phyloP scores from a whole-genome alignment of 2,797 vertebrate genomes.

The Cyclopterus lumpus region DNA sequence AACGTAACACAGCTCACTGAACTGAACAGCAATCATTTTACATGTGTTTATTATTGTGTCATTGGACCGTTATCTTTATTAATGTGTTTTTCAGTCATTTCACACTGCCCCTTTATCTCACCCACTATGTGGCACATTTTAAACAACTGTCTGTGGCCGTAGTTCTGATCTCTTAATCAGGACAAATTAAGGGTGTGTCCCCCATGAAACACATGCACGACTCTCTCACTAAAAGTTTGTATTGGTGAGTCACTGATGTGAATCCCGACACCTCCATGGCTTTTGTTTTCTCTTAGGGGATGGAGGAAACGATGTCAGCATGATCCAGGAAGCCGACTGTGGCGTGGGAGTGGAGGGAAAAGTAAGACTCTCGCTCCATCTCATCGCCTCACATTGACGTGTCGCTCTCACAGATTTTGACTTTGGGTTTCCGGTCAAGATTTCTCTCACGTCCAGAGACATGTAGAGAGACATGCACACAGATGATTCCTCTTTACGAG shows the following conservation, averaged over 20 bases:
- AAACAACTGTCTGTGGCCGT: background rate
- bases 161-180: background rate
- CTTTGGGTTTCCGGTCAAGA: constrained; percentile 77
- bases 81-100: background rate
- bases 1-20: background rate
- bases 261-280: constrained; percentile 73
- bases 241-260: constrained; percentile 57
- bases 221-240: background rate
- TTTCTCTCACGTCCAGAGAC: constrained; percentile 59
- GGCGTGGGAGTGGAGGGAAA: constrained; percentile 99
- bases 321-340: constrained; percentile 99
- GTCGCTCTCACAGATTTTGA: constrained; percentile 51
- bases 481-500: constrained; percentile 70
- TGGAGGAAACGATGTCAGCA: constrained; percentile 98
- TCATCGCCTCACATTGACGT: constrained; percentile 47
- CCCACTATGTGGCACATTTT: constrained; percentile 4
- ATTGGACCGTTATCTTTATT: background rate
- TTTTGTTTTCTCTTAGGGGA: constrained; percentile 89
- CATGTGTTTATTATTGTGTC: background rate
- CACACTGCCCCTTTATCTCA: background rate
- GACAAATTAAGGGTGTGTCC: constrained; percentile 43
- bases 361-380: constrained; percentile 86
- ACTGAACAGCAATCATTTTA: background rate
- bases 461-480: constrained; percentile 43
- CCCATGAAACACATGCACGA: constrained; percentile 4